Evolutionary conservation across 2,888 invertebrate species (phyloP).

Genomic region (Himalopsyche kuldschensis): DNA sequence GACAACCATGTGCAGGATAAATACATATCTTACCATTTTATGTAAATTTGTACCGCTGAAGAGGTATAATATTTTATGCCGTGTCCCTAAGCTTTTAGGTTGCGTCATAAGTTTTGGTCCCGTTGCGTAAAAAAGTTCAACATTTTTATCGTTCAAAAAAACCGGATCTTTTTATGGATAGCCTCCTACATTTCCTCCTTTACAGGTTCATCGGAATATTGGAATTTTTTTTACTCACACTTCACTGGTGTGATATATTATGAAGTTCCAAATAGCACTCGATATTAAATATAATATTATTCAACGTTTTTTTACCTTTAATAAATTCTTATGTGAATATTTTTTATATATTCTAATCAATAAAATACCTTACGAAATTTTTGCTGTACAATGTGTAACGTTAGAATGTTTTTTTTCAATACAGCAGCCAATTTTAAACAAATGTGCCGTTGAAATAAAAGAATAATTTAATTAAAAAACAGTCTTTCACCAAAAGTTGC

Average conservation of each 20-base stretch:
- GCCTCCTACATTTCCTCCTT: neutral
- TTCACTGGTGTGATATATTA: neutral
- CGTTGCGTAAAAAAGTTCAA: neutral
- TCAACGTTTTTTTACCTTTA: neutral
- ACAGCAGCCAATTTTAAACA: no score
- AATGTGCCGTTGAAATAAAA: no score
- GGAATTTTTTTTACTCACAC: neutral
- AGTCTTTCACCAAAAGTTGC: no score
- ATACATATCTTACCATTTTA: constrained; percentile 3
- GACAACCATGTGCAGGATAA: neutral
- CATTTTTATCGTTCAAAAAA: neutral
- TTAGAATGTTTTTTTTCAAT: no score
- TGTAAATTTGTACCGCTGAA: constrained; percentile 7
- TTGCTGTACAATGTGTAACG: no score
- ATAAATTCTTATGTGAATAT: neutral
- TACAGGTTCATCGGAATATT: constrained; percentile 2
- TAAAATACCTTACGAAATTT: no score
- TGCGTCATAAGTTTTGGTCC: constrained; percentile 4
- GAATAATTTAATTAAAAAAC: no score
- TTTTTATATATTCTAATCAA: no score
- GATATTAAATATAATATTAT: neutral
- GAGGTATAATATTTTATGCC: constrained; percentile 16
- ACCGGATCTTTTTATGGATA: neutral
- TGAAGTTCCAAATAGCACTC: neutral
- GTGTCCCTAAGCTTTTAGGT: constrained; percentile 10